Evolutionary conservation across 2,113 vertebrate genomes (phyloP).

Genomic region (Ameiurus melas): DNA sequence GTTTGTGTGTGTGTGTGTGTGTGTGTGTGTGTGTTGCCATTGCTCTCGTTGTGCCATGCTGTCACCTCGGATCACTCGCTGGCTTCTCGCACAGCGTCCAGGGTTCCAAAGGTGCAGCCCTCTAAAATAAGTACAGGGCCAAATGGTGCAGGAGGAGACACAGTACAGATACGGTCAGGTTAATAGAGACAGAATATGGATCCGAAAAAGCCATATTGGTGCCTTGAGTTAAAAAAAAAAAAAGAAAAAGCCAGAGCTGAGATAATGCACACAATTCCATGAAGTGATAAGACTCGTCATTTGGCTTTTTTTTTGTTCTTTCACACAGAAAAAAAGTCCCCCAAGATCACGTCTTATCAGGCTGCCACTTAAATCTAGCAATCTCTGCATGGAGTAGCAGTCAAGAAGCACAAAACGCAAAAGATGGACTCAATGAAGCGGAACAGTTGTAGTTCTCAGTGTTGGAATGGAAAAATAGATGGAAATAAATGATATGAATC

Average conservation of each 20-base stretch:
- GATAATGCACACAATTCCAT: not conserved
- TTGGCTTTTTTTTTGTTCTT: not conserved
- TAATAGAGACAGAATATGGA: not conserved
- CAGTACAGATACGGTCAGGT: not conserved
- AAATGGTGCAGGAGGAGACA: not conserved
- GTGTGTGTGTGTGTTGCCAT: conserved; percentile 6
- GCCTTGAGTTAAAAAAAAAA: not conserved
- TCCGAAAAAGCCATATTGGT: too few relatives aligned
- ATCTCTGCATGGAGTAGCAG: conserved; percentile 18
- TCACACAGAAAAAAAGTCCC: not conserved
- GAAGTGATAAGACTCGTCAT: conserved; percentile 14
- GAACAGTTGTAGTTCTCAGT: conserved; percentile 5
- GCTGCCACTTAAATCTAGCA: not conserved
- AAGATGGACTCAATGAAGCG: conserved; percentile 19
- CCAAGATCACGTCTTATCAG: conserved; percentile 25
- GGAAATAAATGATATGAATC: conserved; percentile 21
- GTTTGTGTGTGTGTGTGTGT: not conserved
- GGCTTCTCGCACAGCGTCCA: not conserved
- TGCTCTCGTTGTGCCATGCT: conserved; percentile 48
- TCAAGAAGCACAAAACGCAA: conserved; percentile 31
- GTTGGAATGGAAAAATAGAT: not conserved
- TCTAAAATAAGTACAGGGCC: conserved; percentile 23
- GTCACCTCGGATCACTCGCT: conserved; percentile 55
- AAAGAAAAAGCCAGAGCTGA: not conserved
- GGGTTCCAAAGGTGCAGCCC: conserved; percentile 39